Conservation (phyloP, 1,140 invertebrate genomes). For the Drosophila pallidifrons region DNA sequence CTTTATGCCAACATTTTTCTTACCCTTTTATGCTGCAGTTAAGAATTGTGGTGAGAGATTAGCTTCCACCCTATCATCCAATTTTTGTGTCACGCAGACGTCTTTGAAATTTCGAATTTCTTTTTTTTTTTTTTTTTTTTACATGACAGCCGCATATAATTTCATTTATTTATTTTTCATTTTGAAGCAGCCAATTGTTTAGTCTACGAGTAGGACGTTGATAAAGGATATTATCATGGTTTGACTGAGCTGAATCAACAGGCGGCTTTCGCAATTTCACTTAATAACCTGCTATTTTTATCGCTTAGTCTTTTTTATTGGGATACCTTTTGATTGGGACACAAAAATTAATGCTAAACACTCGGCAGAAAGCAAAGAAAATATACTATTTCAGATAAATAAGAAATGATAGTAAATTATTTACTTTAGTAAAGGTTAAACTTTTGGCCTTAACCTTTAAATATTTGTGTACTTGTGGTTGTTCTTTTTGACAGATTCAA, state of each 20-base stretch:
- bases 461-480: neutral
- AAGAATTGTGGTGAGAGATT: constrained; percentile 55
- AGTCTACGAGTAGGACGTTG: constrained; percentile 15
- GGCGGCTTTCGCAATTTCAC: neutral
- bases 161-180: constrained; percentile 60
- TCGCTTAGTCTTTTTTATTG: neutral
- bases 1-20: constrained; percentile 53
- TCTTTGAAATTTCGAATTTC: constrained; percentile 5
- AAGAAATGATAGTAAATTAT: neutral
- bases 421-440: neutral
- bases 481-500: constrained; percentile 7
- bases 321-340: neutral
- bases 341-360: neutral
- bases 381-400: constrained; percentile 1
- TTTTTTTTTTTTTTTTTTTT: constrained; percentile 7
- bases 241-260: constrained; percentile 7
- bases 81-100: constrained; percentile 21
- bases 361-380: neutral
- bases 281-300: constrained; percentile 3
- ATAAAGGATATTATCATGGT: constrained; percentile 27
- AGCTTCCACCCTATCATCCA: constrained; percentile 19
- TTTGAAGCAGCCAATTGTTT: constrained; percentile 24
- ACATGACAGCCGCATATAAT: constrained; percentile 40
- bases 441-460: neutral
- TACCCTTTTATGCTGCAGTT: constrained; percentile 33